These are phyloP conservation scores for Scarus forsteni DNA, from an alignment of 2,797 vertebrate species.

Conservation along the genomic window DNA sequence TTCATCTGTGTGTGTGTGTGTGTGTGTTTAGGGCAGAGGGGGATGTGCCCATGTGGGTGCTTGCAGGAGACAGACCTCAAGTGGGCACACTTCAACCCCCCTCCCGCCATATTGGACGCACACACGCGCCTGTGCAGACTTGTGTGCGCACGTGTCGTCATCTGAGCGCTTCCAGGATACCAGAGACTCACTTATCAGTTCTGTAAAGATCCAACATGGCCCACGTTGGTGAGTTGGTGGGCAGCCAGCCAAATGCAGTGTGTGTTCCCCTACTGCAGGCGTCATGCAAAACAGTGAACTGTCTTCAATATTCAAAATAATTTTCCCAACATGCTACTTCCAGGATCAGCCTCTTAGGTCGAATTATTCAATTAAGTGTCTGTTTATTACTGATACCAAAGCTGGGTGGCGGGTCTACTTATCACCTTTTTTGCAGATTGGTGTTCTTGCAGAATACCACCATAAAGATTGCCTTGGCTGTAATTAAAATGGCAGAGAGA, in stretches of 20 bases:
- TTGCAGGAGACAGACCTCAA: slow-evolving; percentile 69
- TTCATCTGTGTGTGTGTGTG: slow-evolving; percentile 7
- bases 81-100: slow-evolving; percentile 69
- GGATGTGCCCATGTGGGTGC: slow-evolving; percentile 64
- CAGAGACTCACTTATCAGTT: slow-evolving; percentile 83
- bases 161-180: slow-evolving; percentile 77
- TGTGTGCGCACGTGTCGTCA: slow-evolving; percentile 20
- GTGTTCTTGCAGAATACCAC: slow-evolving; percentile 88
- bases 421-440: slow-evolving; percentile 91
- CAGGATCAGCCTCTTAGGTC: slow-evolving; percentile 89
- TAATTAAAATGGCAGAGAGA: slow-evolving; percentile 92
- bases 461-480: slow-evolving; percentile 89
- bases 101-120: slow-evolving; percentile 58
- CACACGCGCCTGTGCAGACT: slow-evolving; percentile 52
- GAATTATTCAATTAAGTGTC: slow-evolving; percentile 93
- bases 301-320: slow-evolving; percentile 84
- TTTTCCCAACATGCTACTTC: slow-evolving; percentile 82
- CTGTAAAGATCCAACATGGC: slow-evolving; percentile 78
- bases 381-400: slow-evolving; percentile 91
- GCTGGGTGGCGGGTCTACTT: slow-evolving; percentile 86
- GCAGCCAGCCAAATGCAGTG: slow-evolving; percentile 79
- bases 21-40: background rate
- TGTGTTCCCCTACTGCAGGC: slow-evolving; percentile 78
- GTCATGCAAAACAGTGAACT: slow-evolving; percentile 77
- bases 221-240: slow-evolving; percentile 80